phyloP scores from a whole-genome alignment of 1,140 invertebrate species.

The Parapsyche elsis region DNA sequence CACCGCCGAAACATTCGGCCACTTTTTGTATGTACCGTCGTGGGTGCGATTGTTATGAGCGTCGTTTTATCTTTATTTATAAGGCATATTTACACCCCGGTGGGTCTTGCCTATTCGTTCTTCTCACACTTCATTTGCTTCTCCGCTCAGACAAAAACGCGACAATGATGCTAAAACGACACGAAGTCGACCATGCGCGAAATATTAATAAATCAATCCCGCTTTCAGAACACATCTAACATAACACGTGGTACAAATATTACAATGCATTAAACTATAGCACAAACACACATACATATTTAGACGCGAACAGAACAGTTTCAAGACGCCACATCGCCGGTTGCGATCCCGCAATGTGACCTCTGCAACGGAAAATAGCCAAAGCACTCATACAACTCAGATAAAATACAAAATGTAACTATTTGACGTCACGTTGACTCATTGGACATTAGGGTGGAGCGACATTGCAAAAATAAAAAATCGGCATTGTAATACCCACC shows the following conservation, averaged over 20 bases:
- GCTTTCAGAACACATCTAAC: neutral
- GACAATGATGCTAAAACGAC: constrained; percentile 15
- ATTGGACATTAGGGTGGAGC: too few species aligned
- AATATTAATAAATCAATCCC: constrained; percentile 37
- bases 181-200: neutral
- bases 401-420: too few species aligned
- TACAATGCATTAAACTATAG: too few species aligned
- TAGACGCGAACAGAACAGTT: neutral
- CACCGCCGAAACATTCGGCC: neutral
- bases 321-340: neutral
- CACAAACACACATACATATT: neutral
- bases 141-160: constrained; percentile 30
- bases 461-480: too few species aligned
- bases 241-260: neutral
- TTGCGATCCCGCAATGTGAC: constrained; percentile 11
- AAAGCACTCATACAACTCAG: neutral
- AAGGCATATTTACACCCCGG: constrained; percentile 34
- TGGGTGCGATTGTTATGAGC: neutral
- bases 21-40: neutral
- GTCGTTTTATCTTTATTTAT: constrained; percentile 27
- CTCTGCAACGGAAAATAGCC: neutral
- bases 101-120: constrained; percentile 15
- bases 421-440: too few species aligned
- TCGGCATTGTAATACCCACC: too few species aligned
- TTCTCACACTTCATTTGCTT: constrained; percentile 29